phyloP scores from a whole-genome alignment of 2,113 vertebrate genomes.

The Clinocottus analis region DNA sequence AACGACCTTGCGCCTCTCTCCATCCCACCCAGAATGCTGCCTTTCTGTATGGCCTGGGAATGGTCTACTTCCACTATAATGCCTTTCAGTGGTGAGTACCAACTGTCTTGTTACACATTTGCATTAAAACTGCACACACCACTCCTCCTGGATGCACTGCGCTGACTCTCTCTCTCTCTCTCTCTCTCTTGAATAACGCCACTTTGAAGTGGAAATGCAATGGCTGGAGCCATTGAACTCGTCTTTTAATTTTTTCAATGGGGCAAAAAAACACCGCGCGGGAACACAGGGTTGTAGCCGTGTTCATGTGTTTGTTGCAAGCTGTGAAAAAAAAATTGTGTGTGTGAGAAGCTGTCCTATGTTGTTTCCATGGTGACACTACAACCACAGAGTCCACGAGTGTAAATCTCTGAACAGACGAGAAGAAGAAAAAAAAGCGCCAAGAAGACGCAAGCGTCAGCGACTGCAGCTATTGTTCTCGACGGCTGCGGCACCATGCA shows the following conservation, averaged over 20 bases:
- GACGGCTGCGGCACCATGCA: no score
- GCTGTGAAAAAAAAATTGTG: no score
- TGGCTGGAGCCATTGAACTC: no score
- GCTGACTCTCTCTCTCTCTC: no score
- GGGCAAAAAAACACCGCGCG: no score
- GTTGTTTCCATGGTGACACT: constrained; percentile 60
- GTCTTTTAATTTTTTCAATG: no score
- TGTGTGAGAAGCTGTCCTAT: background rate
- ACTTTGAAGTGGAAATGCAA: no score
- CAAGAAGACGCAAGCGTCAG: constrained; percentile 2
- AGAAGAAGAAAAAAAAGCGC: background rate
- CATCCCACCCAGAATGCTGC: constrained; percentile 92
- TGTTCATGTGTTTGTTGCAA: background rate
- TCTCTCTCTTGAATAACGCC: no score
- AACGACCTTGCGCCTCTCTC: background rate
- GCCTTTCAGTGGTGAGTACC: constrained; percentile 99
- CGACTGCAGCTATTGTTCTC: background rate
- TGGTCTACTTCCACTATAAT: constrained; percentile 99
- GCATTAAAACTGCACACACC: background rate
- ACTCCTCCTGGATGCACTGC: background rate
- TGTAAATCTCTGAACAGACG: constrained; percentile 9
- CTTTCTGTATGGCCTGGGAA: constrained; percentile 99
- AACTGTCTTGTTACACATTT: background rate
- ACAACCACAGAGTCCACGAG: background rate
- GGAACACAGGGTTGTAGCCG: no score